Base-by-base conservation (phyloP, 2,888 invertebrate species). In the Epicampocera succincta region DNA sequence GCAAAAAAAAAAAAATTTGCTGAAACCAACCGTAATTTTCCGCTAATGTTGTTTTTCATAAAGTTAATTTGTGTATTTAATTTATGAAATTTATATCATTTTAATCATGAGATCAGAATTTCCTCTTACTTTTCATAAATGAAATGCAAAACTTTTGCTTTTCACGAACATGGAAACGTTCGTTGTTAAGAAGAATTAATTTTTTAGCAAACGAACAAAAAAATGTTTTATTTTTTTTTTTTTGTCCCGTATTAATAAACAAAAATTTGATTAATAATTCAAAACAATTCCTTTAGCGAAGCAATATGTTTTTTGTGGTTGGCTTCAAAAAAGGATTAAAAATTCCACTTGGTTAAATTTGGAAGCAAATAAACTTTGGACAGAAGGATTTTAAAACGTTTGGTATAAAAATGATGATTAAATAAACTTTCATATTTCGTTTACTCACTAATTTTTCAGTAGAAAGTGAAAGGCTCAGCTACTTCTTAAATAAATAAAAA, bases 61-160 rank as follows among this genome's bases (percentile, higher is more conserved):
- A 75, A 75, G 80, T 84, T 84, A 84, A 80, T 85, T 86, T 86
- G 86, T 87, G 85, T 87, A 87, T 88, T 88, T 88, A 88, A 89
- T 88, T 89, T 88, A 86, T 87, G 87, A 89, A 88, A 88, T 87
- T 88, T 89, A 89, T 88, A 89, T 88, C 83, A 84, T 85, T 76
- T 79, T 85, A 80, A 85, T 85, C 84, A 83, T 65, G 54, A 65
- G 73, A 56, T 76, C 52, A 52, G 69, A 38, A 50, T 63, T 61
- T 33, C 25, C 42, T 65, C 33, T n/a, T 21, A 19, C 33, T 40
- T 60, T 8, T 3, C 1, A 15, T 17, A 50, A 12, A 33, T 0
- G n/a, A 63, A 6, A 17, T 12, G 40, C 12, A 50, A 50, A n/a
- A 60, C 40, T 71, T 40, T 17, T 33, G 6, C 33, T 42, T 52